These are phyloP conservation scores for Hydractinia symbiolongicarpus DNA, from an alignment of 30 jellyfish, hydroid and myxozoan species.

Conservation along the genomic window DNA sequence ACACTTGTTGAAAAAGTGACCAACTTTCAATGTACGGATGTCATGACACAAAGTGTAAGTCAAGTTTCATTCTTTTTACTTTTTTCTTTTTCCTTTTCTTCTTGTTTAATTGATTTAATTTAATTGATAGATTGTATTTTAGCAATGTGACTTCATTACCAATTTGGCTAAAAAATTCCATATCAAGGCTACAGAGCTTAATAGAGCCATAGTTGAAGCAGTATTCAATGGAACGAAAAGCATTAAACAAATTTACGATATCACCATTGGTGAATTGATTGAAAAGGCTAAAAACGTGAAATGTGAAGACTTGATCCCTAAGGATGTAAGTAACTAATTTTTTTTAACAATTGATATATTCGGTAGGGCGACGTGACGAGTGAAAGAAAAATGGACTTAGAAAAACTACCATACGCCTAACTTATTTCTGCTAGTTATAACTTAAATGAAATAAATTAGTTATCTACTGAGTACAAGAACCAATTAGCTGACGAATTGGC, in stretches of 20 bases:
- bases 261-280: slow-evolving; percentile 11
- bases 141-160: slow-evolving; percentile 23
- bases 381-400: too few relatives aligned
- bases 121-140: background rate
- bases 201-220: slow-evolving; percentile 15
- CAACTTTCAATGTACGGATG: slow-evolving; percentile 29
- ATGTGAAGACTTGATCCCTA: slow-evolving; percentile 27
- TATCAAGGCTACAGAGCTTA: background rate
- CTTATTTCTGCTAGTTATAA: too few relatives aligned
- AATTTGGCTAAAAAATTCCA: slow-evolving; percentile 10
- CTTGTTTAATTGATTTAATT: background rate
- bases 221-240: slow-evolving; percentile 24
- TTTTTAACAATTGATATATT: too few relatives aligned
- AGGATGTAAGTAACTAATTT: too few relatives aligned
- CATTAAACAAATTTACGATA: slow-evolving; percentile 18
- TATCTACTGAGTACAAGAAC: too few relatives aligned
- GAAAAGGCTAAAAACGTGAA: slow-evolving; percentile 20
- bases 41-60: slow-evolving; percentile 23
- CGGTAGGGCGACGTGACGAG: too few relatives aligned
- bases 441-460: too few relatives aligned
- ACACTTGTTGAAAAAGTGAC: slow-evolving; percentile 22
- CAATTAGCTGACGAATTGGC: too few relatives aligned
- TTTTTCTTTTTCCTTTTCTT: background rate
- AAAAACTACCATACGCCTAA: too few relatives aligned
- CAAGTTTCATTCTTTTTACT: background rate